Evolutionary conservation across 2,888 invertebrate genomes (phyloP), one percentile per base, ranked within the genome.

Genomic region (Idaea biselata): DNA sequence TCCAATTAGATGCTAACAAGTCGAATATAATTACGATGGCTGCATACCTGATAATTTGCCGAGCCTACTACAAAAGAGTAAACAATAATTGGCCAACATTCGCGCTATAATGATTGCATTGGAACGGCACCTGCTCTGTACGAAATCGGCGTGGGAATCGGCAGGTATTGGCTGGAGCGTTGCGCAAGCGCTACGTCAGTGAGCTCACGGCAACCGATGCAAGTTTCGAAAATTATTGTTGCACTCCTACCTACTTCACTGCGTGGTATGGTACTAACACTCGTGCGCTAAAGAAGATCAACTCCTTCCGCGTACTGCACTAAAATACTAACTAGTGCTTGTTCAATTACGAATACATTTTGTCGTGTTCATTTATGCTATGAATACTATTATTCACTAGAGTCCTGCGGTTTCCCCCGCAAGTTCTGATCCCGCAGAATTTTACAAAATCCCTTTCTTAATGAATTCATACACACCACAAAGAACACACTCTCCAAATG

Each of bases 111-210:
- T 82, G 80, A 82, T 80, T 83, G 80, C 80, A 81, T 80, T 79
- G 77, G 80, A 83, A 77, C 80, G 80, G 80, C 89, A 88, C 86
- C 86, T 89, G 87, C 82, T 83, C 44, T 84, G 81, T 86, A 87
- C 85, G 88, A 91, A 91, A 90, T 89, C 88, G 87, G 91, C 91
- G 91, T 92, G 91, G 91, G 91, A 92, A 91, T 83, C 82, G 77
- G 74, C 75, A 73, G 78, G 81, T 74, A 44, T 44, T 44, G 78
- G 81, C 78, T 74, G 65, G 63, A 63, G 73, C 66, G 74, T 89
- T 90, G 86, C 87, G 87, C 84, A 89, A 89, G 74, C 76, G 73
- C 72, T 44, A 11, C 88, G 87, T 88, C 84, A 88, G 85, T 87
- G 86, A 88, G 87, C 77, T 85, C 88, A 44, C 44, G 44, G 44